Evolutionary conservation across 2,888 invertebrate genomes (phyloP).

Genomic region (Pseudeuparius sepicola): DNA sequence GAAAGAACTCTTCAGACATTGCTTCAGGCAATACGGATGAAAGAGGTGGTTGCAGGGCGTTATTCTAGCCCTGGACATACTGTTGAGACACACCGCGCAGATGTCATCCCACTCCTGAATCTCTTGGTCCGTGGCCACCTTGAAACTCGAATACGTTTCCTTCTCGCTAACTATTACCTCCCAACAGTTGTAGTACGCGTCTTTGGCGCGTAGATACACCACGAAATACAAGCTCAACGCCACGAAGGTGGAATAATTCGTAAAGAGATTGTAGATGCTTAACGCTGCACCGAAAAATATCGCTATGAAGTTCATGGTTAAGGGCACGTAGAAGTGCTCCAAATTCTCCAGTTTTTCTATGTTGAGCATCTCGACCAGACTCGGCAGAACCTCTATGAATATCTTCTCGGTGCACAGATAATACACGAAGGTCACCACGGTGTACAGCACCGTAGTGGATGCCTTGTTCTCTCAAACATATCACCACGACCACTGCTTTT

Average conservation of each 20-base stretch:
- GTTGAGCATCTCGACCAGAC: slow-evolving; percentile 45
- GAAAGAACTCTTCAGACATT: slow-evolving; percentile 57
- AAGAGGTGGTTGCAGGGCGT: slow-evolving; percentile 73
- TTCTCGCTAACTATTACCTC: slow-evolving; percentile 30
- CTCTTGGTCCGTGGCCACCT: slow-evolving; percentile 53
- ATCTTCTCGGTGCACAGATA: slow-evolving; percentile 62
- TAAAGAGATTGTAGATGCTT: slow-evolving; percentile 20
- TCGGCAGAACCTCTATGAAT: slow-evolving; percentile 54
- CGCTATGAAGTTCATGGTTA: slow-evolving; percentile 49
- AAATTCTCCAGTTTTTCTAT: slow-evolving; percentile 56
- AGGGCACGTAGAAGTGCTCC: slow-evolving; percentile 58
- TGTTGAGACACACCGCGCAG: slow-evolving; percentile 65
- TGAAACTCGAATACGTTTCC: slow-evolving; percentile 32
- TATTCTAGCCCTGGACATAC: slow-evolving; percentile 59
- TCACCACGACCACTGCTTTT: slow-evolving; percentile 50
- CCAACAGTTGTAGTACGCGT: slow-evolving; percentile 33
- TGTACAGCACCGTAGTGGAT: slow-evolving; percentile 57
- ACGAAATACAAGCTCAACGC: slow-evolving; percentile 33
- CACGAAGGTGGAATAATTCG: slow-evolving; percentile 27
- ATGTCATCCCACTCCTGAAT: slow-evolving; percentile 62
- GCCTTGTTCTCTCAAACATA: slow-evolving; percentile 62
- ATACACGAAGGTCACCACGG: slow-evolving; percentile 53
- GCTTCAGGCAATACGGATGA: slow-evolving; percentile 64
- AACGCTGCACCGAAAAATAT: slow-evolving; percentile 33
- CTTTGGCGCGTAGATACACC: slow-evolving; percentile 35